These are phyloP conservation scores for Marisa cornuarietis DNA, from an alignment of 1,140 invertebrate genomes.

Conservation along the genomic window DNA sequence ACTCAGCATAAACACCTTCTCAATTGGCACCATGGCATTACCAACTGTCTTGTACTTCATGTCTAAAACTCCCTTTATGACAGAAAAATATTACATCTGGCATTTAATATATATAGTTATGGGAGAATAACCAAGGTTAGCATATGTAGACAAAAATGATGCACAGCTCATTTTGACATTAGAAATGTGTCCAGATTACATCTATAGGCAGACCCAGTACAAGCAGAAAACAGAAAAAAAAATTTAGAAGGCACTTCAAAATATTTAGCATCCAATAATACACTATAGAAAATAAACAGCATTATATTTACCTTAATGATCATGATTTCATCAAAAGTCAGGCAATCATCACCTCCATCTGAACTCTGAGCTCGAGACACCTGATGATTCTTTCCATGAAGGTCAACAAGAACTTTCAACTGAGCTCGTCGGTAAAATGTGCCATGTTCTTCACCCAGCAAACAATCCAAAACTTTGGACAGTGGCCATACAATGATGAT, in stretches of 20 bases:
- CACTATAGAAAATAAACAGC: too few relatives aligned
- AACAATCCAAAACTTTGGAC: conserved; percentile 60
- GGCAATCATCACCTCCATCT: conserved; percentile 36
- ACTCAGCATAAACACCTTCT: conserved; percentile 55
- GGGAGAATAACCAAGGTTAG: too few relatives aligned
- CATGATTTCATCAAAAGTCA: conserved; percentile 55
- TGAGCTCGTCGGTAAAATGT: conserved; percentile 57
- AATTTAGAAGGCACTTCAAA: too few relatives aligned
- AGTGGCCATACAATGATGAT: conserved; percentile 62
- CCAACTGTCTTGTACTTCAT: conserved; percentile 57
- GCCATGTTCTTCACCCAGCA: conserved; percentile 55
- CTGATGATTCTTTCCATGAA: conserved; percentile 39
- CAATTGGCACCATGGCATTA: conserved; percentile 56
- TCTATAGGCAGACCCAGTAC: too few relatives aligned
- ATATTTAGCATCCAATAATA: too few relatives aligned
- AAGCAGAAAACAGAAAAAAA: too few relatives aligned
- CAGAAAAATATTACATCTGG: neutral
- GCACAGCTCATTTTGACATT: too few relatives aligned
- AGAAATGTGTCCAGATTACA: too few relatives aligned
- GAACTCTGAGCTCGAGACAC: conserved; percentile 15
- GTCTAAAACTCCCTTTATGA: conserved; percentile 55
- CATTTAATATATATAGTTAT: too few relatives aligned
- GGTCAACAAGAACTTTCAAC: conserved; percentile 55
- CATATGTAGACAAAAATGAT: too few relatives aligned
- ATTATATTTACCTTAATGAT: conserved; percentile 55